Conservation (phyloP, 2,113 vertebrate species). For the Sceloporus tristichus region DNA sequence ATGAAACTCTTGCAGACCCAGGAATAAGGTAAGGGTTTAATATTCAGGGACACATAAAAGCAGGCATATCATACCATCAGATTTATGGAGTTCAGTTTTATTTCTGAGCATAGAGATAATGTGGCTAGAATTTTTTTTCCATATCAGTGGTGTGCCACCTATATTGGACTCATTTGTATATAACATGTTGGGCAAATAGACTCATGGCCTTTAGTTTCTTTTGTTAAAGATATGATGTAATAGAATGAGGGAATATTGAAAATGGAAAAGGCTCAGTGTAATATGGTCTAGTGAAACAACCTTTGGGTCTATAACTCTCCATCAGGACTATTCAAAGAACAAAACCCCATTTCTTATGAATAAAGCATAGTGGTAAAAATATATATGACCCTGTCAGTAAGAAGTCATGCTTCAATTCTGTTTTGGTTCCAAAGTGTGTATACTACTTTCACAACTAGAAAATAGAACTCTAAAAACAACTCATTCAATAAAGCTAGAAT, state of each 20-base stretch:
- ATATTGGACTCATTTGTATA: slow-evolving; percentile 5
- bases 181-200: slow-evolving; percentile 20
- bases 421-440: slow-evolving; percentile 17
- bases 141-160: not conserved
- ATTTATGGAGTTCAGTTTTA: not conserved
- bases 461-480: not conserved
- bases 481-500: not conserved
- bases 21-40: not conserved
- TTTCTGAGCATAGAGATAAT: not conserved
- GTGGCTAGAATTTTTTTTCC: not conserved
- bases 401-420: not conserved
- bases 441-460: not conserved
- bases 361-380: slow-evolving; percentile 42
- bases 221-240: slow-evolving; percentile 18
- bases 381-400: slow-evolving; percentile 1
- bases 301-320: slow-evolving; percentile 42
- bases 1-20: too few species aligned
- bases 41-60: not conserved
- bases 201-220: slow-evolving; percentile 3
- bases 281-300: slow-evolving; percentile 31
- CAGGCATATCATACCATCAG: not conserved
- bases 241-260: slow-evolving; percentile 23
- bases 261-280: slow-evolving; percentile 9
- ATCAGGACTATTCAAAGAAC: slow-evolving; percentile 31
- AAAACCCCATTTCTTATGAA: slow-evolving; percentile 29